A percentile compares a stretch with the other conserved stretches of the same genome.
These are phyloP conservation scores for Rafetus swinhoei DNA, from an alignment of 2,113 vertebrate species.

Conservation along the genomic window DNA sequence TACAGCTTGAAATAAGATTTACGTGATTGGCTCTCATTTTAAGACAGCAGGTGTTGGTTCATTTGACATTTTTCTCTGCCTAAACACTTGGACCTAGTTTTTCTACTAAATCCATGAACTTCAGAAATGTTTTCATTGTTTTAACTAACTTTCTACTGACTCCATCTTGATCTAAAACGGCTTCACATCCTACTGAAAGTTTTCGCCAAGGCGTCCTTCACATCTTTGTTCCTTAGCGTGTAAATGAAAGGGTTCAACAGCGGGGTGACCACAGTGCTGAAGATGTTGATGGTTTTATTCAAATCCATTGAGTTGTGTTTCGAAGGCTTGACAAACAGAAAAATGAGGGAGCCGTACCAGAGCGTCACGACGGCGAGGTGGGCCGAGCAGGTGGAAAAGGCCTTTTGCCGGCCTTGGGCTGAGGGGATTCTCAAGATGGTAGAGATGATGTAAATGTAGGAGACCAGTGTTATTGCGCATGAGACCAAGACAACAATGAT, in stretches of 20 bases:
- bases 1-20: no score
- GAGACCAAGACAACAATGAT: not conserved
- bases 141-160: not conserved
- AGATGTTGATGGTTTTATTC: not conserved
- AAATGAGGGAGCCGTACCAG: not conserved
- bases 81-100: no score
- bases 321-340: not conserved
- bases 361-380: not conserved
- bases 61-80: no score
- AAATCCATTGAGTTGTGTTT: not conserved
- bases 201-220: not conserved
- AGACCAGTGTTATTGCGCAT: conserved; percentile 14
- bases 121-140: no score
- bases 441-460: conserved; percentile 13
- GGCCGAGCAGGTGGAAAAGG: not conserved
- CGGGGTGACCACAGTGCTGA: not conserved
- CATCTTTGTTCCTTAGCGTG: not conserved
- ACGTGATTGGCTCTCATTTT: no score
- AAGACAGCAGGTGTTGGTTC: no score
- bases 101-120: no score
- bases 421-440: not conserved
- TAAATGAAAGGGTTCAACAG: not conserved
- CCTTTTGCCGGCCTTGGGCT: not conserved
- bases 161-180: not conserved
- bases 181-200: not conserved